These are phyloP conservation scores for Ictidomys tridecemlineatus DNA, from an alignment of 2,113 vertebrate genomes.

Conservation along the genomic window DNA sequence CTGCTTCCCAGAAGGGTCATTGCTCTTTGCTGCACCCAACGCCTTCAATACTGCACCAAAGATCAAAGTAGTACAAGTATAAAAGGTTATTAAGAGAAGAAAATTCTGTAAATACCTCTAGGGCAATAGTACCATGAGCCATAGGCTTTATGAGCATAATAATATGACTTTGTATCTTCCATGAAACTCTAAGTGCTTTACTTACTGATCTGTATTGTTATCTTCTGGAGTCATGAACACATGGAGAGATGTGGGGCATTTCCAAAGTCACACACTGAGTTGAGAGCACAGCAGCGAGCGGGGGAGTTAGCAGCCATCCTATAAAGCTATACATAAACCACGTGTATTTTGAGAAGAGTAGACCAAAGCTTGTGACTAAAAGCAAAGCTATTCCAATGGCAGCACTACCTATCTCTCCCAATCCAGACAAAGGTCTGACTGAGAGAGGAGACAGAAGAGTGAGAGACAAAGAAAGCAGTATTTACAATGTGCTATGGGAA, in stretches of 20 bases:
- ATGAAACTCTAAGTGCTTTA: constrained; percentile 1
- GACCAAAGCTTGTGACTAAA: constrained; percentile 17
- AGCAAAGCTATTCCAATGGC: background rate
- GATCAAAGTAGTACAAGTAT: constrained; percentile 55
- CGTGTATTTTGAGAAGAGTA: constrained; percentile 30
- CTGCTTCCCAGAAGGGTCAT: background rate
- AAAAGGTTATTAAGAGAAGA: constrained; percentile 30
- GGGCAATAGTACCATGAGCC: background rate
- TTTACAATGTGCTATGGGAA: background rate
- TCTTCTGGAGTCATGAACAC: background rate
- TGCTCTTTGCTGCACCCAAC: background rate
- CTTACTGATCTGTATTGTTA: background rate
- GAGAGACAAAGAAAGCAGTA: background rate
- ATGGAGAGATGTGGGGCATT: background rate
- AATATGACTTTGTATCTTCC: constrained; percentile 25
- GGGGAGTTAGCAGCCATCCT: background rate
- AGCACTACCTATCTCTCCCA: background rate
- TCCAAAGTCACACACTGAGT: background rate
- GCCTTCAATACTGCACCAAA: background rate
- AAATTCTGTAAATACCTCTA: constrained; percentile 20
- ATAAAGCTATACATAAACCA: constrained; percentile 34
- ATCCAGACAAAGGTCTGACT: constrained; percentile 14
- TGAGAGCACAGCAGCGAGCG: background rate
- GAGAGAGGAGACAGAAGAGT: background rate
- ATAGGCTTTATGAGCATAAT: constrained; percentile 22